phyloP scores from a whole-genome alignment of 2,888 invertebrate genomes.

The Acleris sparsana region DNA sequence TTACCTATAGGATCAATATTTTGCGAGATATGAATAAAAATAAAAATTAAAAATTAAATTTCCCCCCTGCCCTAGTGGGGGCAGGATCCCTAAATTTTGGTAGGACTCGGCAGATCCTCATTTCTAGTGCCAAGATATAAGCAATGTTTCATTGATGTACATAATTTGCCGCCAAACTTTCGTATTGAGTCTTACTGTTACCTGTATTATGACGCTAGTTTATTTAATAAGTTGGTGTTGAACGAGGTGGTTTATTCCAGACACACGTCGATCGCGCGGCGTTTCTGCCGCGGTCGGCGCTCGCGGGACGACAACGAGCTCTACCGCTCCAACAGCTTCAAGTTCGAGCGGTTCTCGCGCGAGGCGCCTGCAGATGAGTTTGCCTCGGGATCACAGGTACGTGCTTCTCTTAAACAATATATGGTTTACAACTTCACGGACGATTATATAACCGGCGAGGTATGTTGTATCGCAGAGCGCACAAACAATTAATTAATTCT shows the following conservation, averaged over 20 bases:
- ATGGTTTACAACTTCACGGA: conserved; percentile 45
- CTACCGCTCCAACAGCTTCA: conserved; percentile 94
- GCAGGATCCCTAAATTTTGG: too few species aligned
- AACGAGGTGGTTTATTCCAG: conserved; percentile 46
- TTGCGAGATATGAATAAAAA: too few species aligned
- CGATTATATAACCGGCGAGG: not conserved
- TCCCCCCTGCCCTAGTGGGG: too few species aligned
- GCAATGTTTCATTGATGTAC: too few species aligned
- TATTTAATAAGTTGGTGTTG: not conserved
- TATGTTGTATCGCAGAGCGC: too few species aligned
- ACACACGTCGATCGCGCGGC: conserved; percentile 85
- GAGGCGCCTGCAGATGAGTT: conserved; percentile 86
- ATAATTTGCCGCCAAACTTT: too few species aligned
- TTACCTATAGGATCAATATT: too few species aligned
- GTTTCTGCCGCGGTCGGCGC: conserved; percentile 89
- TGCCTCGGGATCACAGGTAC: conserved; percentile 86
- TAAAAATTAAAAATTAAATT: too few species aligned
- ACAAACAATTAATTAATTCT: too few species aligned
- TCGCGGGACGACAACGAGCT: conserved; percentile 91
- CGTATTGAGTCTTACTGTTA: too few species aligned
- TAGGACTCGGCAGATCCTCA: too few species aligned
- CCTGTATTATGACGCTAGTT: not conserved
- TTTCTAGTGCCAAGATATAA: too few species aligned
- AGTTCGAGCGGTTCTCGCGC: conserved; percentile 92
- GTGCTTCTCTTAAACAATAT: conserved; percentile 48